phyloP scores from a whole-genome alignment of 92 coral and sea anemone species.

The Actinostola sp. region DNA sequence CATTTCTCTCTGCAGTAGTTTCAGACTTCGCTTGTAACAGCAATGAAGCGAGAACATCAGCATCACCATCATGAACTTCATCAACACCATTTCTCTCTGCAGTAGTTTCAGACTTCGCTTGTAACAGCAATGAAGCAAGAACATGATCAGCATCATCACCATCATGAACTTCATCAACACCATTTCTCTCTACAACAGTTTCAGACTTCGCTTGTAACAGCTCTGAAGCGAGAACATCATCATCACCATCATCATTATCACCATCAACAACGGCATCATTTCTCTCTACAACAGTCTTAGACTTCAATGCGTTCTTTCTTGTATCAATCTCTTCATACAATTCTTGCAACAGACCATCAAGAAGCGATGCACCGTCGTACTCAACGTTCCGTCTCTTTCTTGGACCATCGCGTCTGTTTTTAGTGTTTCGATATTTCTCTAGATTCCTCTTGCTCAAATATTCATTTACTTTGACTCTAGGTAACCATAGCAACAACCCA shows the following conservation, averaged over 20 bases:
- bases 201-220: not conserved
- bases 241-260: not conserved
- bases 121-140: no score
- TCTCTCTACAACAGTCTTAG: not conserved
- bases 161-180: not conserved
- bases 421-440: not conserved
- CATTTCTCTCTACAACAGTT: not conserved
- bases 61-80: no score
- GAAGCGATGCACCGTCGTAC: not conserved
- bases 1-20: not conserved
- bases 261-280: not conserved
- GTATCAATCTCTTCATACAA: not conserved
- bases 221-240: not conserved
- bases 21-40: no score
- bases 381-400: slow-evolving; percentile 10
- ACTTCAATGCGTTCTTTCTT: not conserved
- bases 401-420: slow-evolving; percentile 1
- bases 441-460: slow-evolving; percentile 7
- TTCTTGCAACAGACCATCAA: not conserved
- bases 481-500: slow-evolving; percentile 78
- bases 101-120: not conserved
- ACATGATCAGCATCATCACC: slow-evolving; percentile 4
- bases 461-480: slow-evolving; percentile 49
- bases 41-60: no score
- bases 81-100: no score